These are phyloP conservation scores for Rhizomys pruinosus DNA, from an alignment of 2,113 vertebrate genomes.

Conservation along the genomic window DNA sequence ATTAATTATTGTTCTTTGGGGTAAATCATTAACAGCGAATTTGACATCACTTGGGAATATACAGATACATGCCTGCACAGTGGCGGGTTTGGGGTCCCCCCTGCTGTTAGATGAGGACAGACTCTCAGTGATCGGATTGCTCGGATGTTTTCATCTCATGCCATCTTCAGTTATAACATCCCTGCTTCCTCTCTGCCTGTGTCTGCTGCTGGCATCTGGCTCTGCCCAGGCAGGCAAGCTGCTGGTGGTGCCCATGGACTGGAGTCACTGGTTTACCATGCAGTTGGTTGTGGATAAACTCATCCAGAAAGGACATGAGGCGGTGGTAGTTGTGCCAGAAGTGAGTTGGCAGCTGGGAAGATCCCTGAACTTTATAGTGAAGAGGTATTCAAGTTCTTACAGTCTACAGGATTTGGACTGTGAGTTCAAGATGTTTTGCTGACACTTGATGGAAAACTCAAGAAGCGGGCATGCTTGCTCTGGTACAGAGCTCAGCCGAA, in stretches of 20 bases:
- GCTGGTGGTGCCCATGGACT: conserved; percentile 90
- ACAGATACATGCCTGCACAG: background rate
- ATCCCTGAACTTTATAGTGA: conserved; percentile 71
- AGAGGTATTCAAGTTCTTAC: conserved; percentile 81
- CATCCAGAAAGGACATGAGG: conserved; percentile 85
- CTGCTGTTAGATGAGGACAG: rapidly evolving
- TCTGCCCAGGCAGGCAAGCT: conserved; percentile 84
- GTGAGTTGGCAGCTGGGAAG: conserved; percentile 79
- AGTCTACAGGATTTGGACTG: conserved; percentile 76
- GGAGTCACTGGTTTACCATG: conserved; percentile 94
- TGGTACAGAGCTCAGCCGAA: rapidly evolving
- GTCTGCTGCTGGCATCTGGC: conserved; percentile 50
- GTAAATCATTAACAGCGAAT: background rate
- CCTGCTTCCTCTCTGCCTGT: rapidly evolving
- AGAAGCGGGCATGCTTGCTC: rapidly evolving
- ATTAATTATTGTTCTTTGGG: background rate
- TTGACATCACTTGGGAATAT: rapidly evolving
- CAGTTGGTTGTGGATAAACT: conserved; percentile 87
- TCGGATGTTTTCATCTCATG: no score
- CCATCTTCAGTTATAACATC: background rate
- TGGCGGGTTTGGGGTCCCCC: background rate
- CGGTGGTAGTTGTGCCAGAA: conserved; percentile 88
- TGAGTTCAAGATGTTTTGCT: rapidly evolving
- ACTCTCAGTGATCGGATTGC: background rate
- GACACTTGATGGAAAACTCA: background rate